phyloP scores from a whole-genome alignment of 2,113 vertebrate genomes.

The Oryzias melastigma region DNA sequence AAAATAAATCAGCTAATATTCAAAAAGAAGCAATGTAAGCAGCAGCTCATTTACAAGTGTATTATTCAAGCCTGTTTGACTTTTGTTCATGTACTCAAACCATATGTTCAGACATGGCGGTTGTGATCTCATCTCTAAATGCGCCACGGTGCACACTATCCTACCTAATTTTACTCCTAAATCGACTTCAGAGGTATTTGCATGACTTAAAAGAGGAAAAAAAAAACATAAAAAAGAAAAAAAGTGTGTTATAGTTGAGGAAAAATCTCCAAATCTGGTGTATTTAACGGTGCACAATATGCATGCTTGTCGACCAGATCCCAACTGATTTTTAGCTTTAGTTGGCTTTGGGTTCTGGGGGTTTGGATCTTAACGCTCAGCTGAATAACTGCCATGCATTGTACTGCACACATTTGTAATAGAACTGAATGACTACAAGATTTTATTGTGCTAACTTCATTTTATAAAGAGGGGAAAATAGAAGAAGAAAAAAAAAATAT shows the following conservation, averaged over 20 bases:
- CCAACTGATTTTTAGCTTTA: slow-evolving; percentile 84
- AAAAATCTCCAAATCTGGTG: slow-evolving; percentile 76
- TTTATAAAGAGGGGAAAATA: slow-evolving; percentile 55
- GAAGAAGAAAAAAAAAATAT: slow-evolving; percentile 43
- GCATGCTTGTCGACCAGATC: slow-evolving; percentile 88
- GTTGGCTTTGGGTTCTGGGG: slow-evolving; percentile 86
- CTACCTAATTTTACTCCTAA: slow-evolving; percentile 79
- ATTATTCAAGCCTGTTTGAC: slow-evolving; percentile 74
- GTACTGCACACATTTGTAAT: slow-evolving; percentile 87
- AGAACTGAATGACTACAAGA: slow-evolving; percentile 83
- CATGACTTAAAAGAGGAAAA: slow-evolving; percentile 71
- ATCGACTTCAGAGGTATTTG: slow-evolving; percentile 80
- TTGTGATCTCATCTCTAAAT: slow-evolving; percentile 72
- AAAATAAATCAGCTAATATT: slow-evolving; percentile 64
- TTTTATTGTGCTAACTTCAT: slow-evolving; percentile 79
- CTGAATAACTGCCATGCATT: slow-evolving; percentile 98
- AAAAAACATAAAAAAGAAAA: slow-evolving; percentile 37
- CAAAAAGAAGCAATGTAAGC: slow-evolving; percentile 75
- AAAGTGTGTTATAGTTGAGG: slow-evolving; percentile 72
- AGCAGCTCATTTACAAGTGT: slow-evolving; percentile 75
- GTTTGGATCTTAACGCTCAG: slow-evolving; percentile 91
- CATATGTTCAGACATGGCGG: slow-evolving; percentile 72
- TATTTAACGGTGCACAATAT: slow-evolving; percentile 93
- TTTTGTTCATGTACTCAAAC: slow-evolving; percentile 76
- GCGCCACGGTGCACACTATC: slow-evolving; percentile 71